Evolutionary conservation across 1,140 invertebrate species (phyloP), one percentile per base, ranked within the genome.

Genomic region (Pectinophora gossypiella): DNA sequence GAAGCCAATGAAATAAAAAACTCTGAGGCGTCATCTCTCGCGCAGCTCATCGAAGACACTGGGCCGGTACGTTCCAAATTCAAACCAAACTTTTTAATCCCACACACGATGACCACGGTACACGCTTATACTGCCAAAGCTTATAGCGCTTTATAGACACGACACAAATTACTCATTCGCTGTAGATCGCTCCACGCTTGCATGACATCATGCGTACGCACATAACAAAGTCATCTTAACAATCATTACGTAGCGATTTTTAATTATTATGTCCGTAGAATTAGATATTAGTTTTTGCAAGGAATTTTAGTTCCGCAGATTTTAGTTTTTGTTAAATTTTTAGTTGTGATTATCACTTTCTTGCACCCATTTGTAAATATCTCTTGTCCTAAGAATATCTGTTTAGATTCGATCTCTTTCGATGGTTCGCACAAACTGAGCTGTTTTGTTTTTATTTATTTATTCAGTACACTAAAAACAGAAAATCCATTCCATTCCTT

Each of bases 1-100:
- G 93, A 94, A 63, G 80, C 85, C 15, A 89, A 85, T 48, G 87
- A 89, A 2, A 62, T 88, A 72, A 88, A 86, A 58, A 78, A 64
- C 56, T 56, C 71, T 0, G 87, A 89, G 43, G 66, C 73, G 27
- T 72, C 76, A 16, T 57, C 77, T 2, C 72, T 86, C 20, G 64
- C 77, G 42, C 83, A 77, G 38, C 66, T 87, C 38, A 81, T 82
- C 53, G 87, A 88, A 35, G 86, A 83, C 48, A 76, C 77, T 32
- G 77, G 72, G 21, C 66, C 86, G 75, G 87, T 87, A 76, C 12
- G 74, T 64, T 46, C 23, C 44, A 12, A 16, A 18, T 18, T 21
- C 23, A 47, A 40, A 40, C 15, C 20, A 44, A 18, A 13, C 13
- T 20, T 18, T 3, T 38, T 36, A 19, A 43, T 47, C 20, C 35